A percentile compares a stretch with the other conserved stretches of the same genome.
These are phyloP conservation scores for Leptestheria dahalacensis DNA, from an alignment of 1,140 invertebrate genomes.

Conservation along the genomic window DNA sequence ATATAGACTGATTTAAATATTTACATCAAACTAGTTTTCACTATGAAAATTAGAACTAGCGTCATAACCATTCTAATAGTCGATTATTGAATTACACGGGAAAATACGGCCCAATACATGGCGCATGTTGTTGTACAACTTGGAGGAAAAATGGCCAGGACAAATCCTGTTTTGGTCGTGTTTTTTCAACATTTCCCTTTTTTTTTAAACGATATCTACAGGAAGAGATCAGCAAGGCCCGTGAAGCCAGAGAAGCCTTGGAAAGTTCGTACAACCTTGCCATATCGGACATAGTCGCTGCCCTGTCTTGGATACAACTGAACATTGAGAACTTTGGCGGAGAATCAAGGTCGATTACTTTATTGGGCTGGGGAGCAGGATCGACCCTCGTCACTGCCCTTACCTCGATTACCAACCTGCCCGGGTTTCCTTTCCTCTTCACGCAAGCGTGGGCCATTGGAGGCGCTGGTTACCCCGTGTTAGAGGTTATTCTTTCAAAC, in stretches of 20 bases:
- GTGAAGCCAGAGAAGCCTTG: neutral
- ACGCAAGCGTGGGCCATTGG: slow-evolving; percentile 55
- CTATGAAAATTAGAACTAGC: no score
- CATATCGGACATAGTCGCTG: slow-evolving; percentile 58
- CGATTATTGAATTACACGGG: no score
- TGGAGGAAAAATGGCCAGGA: no score
- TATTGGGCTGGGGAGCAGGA: slow-evolving; percentile 64
- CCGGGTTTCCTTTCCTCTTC: slow-evolving; percentile 28
- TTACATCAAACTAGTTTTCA: no score
- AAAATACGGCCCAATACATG: no score
- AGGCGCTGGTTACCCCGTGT: slow-evolving; percentile 26
- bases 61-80: no score
- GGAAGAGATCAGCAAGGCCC: neutral
- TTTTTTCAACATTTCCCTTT: neutral
- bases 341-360: slow-evolving; percentile 48
- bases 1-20: no score
- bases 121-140: no score
- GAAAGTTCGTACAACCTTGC: slow-evolving; percentile 64
- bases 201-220: neutral
- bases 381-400: slow-evolving; percentile 59
- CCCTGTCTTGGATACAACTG: slow-evolving; percentile 59
- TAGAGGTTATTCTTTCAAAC: no score
- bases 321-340: slow-evolving; percentile 73
- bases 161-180: neutral
- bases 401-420: slow-evolving; percentile 25